These are phyloP conservation scores for Poliocrania exsul DNA, from an alignment of 2,797 vertebrate genomes.

Conservation along the genomic window DNA sequence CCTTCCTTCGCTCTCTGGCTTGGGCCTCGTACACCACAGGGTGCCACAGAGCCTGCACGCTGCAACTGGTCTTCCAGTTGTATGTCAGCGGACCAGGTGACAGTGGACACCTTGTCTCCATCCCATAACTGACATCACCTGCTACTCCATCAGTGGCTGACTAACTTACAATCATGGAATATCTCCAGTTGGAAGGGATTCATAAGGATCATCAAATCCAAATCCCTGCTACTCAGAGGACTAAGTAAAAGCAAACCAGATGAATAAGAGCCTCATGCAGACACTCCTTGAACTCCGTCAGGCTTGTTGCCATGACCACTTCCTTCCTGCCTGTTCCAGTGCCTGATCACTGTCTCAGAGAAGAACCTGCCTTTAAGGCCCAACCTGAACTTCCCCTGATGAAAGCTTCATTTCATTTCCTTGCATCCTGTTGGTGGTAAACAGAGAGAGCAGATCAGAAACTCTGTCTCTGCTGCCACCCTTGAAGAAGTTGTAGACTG, in stretches of 20 bases:
- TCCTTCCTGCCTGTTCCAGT: background rate
- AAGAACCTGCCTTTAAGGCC: background rate
- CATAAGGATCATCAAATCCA: background rate
- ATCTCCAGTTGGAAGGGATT: background rate
- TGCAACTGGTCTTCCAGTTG: background rate
- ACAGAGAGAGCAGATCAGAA: background rate
- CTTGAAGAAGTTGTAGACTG: background rate
- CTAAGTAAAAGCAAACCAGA: background rate
- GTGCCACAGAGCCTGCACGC: background rate
- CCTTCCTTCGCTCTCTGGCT: background rate
- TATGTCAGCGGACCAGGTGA: background rate
- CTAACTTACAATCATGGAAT: background rate
- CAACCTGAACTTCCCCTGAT: background rate
- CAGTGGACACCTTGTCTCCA: background rate
- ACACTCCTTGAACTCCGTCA: background rate
- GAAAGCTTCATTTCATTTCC: background rate
- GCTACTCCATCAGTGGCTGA: background rate
- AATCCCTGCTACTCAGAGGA: background rate
- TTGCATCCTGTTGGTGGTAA: background rate
- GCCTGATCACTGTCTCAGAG: no score
- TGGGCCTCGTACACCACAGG: accelerated
- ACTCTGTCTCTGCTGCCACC: accelerated
- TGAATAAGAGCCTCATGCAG: background rate
- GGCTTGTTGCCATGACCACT: background rate
- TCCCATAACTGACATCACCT: background rate